phyloP scores from a whole-genome alignment of 2,113 vertebrate genomes.

The Sinocyclocheilus grahami region DNA sequence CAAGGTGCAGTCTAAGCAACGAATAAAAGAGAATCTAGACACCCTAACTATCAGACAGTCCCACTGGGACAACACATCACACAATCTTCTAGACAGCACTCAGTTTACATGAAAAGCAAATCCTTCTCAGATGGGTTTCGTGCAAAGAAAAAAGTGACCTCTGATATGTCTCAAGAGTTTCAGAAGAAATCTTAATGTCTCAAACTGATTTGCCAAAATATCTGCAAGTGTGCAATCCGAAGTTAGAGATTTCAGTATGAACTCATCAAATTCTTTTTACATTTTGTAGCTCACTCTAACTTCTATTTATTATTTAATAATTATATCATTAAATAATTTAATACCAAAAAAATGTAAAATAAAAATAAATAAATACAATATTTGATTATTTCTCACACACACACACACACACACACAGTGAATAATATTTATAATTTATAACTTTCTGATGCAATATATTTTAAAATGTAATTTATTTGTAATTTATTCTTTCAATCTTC shows the following conservation, averaged over 20 bases:
- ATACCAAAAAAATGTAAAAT: not conserved
- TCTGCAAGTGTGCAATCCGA: not conserved
- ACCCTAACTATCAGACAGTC: not conserved
- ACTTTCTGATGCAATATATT: no score
- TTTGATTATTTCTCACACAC: no score
- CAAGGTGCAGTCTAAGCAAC: not conserved
- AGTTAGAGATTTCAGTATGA: not conserved
- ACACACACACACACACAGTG: no score
- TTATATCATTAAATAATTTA: not conserved
- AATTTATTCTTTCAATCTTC: no score
- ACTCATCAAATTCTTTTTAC: not conserved
- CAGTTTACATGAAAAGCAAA: not conserved
- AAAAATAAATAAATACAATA: no score
- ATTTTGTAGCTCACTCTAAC: not conserved
- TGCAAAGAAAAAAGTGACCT: no score
- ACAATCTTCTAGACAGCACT: not conserved
- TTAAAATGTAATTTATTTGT: no score
- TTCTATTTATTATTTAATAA: not conserved
- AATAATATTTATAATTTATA: no score
- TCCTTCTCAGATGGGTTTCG: not conserved
- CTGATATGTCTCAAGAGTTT: not conserved
- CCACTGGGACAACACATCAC: not conserved
- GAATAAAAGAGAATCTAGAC: slow-evolving; percentile 4
- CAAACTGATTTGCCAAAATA: not conserved
- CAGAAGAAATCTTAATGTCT: not conserved